Evolutionary conservation across 2,113 vertebrate genomes (phyloP).

Genomic region (Coryphaenoides rupestris): DNA sequence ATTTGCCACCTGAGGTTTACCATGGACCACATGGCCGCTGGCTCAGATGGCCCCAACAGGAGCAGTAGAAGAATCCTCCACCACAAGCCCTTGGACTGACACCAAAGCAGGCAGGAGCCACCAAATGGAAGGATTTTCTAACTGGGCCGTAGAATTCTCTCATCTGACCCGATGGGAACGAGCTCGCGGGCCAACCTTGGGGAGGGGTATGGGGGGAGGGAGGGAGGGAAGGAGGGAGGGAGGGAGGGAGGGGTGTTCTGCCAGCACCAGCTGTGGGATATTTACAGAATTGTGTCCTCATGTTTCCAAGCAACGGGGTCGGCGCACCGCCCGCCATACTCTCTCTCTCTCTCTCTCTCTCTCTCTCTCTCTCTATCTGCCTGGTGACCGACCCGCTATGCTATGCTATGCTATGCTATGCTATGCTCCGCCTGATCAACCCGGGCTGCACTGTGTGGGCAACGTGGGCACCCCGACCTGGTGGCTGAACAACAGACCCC

Average conservation of each 20-base stretch:
- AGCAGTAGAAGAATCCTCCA: not conserved
- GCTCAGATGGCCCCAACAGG: slow-evolving; percentile 4
- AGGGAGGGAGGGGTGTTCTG: slow-evolving; percentile 42
- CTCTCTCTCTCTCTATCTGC: too few species aligned
- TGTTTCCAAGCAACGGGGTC: slow-evolving; percentile 59
- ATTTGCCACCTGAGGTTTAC: not conserved
- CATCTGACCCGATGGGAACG: slow-evolving; percentile 45
- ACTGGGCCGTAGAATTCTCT: slow-evolving; percentile 47
- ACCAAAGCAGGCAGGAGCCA: slow-evolving; percentile 2
- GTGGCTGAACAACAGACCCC: slow-evolving; percentile 7
- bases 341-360: too few species aligned
- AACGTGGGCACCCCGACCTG: not conserved
- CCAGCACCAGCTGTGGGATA: slow-evolving; percentile 73
- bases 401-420: too few species aligned
- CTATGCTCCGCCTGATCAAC: not conserved
- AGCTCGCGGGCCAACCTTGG: slow-evolving; percentile 70
- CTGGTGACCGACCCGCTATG: slow-evolving; percentile 6
- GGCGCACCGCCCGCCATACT: slow-evolving; percentile 39
- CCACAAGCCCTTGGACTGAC: slow-evolving; percentile 1
- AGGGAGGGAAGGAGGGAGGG: too few species aligned
- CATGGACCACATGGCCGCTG: not conserved
- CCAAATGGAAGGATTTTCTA: slow-evolving; percentile 13
- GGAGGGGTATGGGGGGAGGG: slow-evolving; percentile 20
- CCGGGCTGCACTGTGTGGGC: not conserved
- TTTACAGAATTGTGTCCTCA: slow-evolving; percentile 73